Percentiles rank a stretch among this genome's conserved stretches.
These are phyloP conservation scores for Trichonephila clavipes DNA, from an alignment of 1,140 invertebrate species.

Conservation along the genomic window DNA sequence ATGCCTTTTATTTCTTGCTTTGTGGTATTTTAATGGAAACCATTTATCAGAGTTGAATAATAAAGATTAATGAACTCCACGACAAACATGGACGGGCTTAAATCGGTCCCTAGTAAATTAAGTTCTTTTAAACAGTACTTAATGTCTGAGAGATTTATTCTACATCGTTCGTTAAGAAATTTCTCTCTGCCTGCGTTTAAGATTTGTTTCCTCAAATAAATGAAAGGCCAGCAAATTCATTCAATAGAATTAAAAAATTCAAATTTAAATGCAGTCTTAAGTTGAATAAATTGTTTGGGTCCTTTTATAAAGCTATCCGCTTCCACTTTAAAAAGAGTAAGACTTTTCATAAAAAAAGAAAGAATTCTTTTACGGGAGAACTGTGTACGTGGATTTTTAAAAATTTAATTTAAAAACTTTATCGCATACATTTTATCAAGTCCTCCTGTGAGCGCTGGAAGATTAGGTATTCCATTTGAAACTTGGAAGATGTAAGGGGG, in stretches of 20 bases:
- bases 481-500: neutral
- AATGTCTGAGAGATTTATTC: neutral
- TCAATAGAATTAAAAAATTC: conserved; percentile 36
- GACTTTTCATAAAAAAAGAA: neutral
- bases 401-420: conserved; percentile 72
- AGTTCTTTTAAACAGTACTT: neutral
- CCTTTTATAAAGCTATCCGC: conserved; percentile 6
- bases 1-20: neutral
- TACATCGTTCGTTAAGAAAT: neutral
- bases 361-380: neutral
- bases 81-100: neutral
- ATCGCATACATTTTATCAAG: conserved; percentile 57
- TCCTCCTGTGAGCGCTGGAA: neutral
- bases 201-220: neutral
- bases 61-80: neutral
- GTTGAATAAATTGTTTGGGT: conserved; percentile 21
- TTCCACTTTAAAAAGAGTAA: neutral
- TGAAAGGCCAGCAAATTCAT: neutral
- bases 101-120: neutral
- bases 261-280: neutral
- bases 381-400: neutral
- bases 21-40: neutral
- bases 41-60: neutral
- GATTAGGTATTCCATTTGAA: conserved; percentile 58
- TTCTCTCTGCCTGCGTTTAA: neutral